A percentile compares a stretch with the other conserved stretches of the same genome.
Evolutionary conservation across 2,113 vertebrate species (phyloP).

Genomic region (Excalfactoria chinensis): DNA sequence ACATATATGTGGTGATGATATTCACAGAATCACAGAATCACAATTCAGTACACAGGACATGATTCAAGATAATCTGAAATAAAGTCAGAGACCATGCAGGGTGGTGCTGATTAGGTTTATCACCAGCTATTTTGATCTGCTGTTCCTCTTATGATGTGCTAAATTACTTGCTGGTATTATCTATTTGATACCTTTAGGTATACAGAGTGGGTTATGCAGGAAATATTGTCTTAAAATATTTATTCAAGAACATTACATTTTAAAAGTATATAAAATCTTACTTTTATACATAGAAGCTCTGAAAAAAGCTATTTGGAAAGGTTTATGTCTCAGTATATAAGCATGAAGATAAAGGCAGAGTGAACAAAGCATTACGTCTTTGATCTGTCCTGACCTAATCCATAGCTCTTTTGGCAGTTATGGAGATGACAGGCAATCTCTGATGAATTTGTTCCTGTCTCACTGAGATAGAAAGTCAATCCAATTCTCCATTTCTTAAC

Average conservation of each 20-base stretch:
- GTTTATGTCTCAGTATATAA: neutral
- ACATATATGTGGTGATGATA: neutral
- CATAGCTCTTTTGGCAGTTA: constrained; percentile 15
- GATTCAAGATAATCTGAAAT: neutral
- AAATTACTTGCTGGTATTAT: neutral
- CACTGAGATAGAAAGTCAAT: constrained; percentile 64
- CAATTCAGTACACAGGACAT: neutral
- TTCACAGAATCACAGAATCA: neutral
- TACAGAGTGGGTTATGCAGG: neutral
- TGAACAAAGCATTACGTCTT: constrained; percentile 5
- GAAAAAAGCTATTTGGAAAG: neutral
- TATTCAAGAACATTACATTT: neutral
- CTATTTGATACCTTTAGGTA: neutral
- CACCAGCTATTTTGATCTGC: neutral
- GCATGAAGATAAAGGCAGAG: neutral
- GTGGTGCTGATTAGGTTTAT: neutral
- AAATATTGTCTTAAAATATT: neutral
- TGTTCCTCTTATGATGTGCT: neutral
- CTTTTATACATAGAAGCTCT: neutral
- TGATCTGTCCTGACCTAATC: constrained; percentile 45
- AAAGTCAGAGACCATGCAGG: neutral
- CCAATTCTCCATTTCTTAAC: constrained; percentile 39
- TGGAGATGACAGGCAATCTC: neutral
- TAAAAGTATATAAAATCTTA: neutral
- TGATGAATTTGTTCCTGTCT: constrained; percentile 56